A percentile compares a stretch with the other conserved stretches of the same genome.
phyloP scores from a whole-genome alignment of 1,140 invertebrate species.

The Pseudomyrmex pallidus region DNA sequence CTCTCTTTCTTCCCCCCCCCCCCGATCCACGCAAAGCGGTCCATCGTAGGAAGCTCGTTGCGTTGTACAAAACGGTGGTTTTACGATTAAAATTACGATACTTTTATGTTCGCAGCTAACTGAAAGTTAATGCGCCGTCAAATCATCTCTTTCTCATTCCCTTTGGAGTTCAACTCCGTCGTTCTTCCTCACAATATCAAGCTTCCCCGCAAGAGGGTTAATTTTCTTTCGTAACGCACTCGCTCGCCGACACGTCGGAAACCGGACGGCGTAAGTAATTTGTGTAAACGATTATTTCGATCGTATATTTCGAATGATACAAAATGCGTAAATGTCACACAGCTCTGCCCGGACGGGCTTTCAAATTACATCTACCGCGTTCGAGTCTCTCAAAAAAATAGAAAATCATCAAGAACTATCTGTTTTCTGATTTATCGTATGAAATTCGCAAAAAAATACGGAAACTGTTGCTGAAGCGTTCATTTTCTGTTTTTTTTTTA shows the following conservation, averaged over 20 bases:
- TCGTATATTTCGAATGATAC: no score
- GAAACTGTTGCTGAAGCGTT: constrained; percentile 41
- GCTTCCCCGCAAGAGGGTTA: constrained; percentile 7
- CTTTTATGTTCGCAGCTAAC: constrained; percentile 79
- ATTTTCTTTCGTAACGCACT: constrained; percentile 14
- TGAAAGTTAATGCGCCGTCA: constrained; percentile 80
- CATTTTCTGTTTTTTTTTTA: constrained; percentile 62
- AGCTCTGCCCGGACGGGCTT: no score
- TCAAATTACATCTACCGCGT: no score
- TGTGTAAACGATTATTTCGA: no score
- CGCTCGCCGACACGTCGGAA: neutral
- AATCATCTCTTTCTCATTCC: constrained; percentile 63
- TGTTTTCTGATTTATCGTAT: neutral
- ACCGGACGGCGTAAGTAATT: no score
- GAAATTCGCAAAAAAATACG: constrained; percentile 61
- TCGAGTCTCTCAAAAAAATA: no score
- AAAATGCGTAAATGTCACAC: no score
- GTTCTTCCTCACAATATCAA: constrained; percentile 3
- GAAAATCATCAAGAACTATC: neutral
- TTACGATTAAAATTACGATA: constrained; percentile 82
- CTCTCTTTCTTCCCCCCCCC: no score
- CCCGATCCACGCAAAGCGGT: neutral
- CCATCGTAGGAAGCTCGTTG: constrained; percentile 19
- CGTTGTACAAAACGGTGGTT: constrained; percentile 69
- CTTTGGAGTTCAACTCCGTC: neutral